Percentiles rank a stretch among this genome's conserved stretches.
These are phyloP conservation scores for Drosophila birchii DNA, from an alignment of 2,888 invertebrate species.

Conservation along the genomic window DNA sequence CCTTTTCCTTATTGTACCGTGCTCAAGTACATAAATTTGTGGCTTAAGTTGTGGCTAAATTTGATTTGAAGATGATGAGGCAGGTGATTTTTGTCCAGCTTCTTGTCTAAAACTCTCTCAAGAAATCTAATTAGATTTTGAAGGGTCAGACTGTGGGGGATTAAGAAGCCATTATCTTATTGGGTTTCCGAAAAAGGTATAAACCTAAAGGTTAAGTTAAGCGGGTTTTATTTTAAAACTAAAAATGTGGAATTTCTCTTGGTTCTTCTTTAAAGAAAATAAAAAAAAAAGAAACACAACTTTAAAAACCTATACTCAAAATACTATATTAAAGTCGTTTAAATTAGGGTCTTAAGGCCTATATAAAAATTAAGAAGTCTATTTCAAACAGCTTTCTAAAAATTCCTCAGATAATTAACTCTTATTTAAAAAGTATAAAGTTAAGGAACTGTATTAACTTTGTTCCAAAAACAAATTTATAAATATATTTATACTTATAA, in stretches of 20 bases:
- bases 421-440: background rate
- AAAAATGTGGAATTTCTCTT: background rate
- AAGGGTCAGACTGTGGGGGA: background rate
- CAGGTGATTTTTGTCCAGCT: slow-evolving; percentile 13
- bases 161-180: background rate
- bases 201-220: background rate
- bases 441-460: no score
- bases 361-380: background rate
- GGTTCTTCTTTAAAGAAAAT: background rate
- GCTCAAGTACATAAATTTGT: slow-evolving; percentile 37
- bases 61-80: slow-evolving; percentile 28
- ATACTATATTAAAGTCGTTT: background rate
- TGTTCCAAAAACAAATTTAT: no score
- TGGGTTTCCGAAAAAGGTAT: background rate
- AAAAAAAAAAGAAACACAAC: background rate
- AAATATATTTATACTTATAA: background rate
- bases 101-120: background rate
- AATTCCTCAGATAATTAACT: background rate
- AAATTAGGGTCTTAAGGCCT: background rate
- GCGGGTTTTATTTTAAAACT: background rate
- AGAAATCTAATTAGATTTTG: slow-evolving; percentile 20
- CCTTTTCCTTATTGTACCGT: background rate
- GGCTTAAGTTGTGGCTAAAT: slow-evolving; percentile 16
- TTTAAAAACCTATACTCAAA: background rate
- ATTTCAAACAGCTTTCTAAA: background rate